phyloP scores from a whole-genome alignment of 1,140 invertebrate species.

The Drosophila repletoides region DNA sequence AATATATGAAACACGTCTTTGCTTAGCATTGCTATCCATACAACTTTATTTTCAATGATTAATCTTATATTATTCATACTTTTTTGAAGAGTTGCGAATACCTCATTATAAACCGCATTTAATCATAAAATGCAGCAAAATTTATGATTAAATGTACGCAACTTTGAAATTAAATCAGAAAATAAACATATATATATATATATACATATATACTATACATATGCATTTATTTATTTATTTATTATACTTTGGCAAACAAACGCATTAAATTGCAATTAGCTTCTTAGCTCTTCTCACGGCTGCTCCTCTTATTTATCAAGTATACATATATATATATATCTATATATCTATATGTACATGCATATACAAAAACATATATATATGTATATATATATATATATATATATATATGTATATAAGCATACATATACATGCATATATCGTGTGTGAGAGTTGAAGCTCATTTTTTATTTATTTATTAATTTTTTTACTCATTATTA shows the following conservation, averaged over 20 bases:
- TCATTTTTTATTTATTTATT: slow-evolving; percentile 68
- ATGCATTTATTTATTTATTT: slow-evolving; percentile 37
- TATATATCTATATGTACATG: background rate
- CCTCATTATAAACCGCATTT: slow-evolving; percentile 13
- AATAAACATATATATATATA: slow-evolving; percentile 9
- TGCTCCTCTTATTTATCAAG: slow-evolving; percentile 19
- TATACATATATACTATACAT: background rate
- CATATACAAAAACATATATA: no score
- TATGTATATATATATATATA: background rate
- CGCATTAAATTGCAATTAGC: slow-evolving; percentile 75
- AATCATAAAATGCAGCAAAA: slow-evolving; percentile 49
- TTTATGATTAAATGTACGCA: slow-evolving; percentile 29
- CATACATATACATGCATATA: background rate
- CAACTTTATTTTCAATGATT: background rate
- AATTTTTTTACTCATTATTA: slow-evolving; percentile 62
- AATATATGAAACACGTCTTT: no score
- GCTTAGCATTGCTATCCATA: no score
- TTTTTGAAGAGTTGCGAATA: background rate
- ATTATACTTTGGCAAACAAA: slow-evolving; percentile 65
- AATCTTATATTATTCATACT: background rate
- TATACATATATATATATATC: background rate
- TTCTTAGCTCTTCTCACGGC: slow-evolving; percentile 42
- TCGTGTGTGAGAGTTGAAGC: background rate
- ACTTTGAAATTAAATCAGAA: slow-evolving; percentile 21
- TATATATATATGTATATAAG: background rate